Conservation (phyloP, 2,888 invertebrate genomes). For the Abscondita cerata region DNA sequence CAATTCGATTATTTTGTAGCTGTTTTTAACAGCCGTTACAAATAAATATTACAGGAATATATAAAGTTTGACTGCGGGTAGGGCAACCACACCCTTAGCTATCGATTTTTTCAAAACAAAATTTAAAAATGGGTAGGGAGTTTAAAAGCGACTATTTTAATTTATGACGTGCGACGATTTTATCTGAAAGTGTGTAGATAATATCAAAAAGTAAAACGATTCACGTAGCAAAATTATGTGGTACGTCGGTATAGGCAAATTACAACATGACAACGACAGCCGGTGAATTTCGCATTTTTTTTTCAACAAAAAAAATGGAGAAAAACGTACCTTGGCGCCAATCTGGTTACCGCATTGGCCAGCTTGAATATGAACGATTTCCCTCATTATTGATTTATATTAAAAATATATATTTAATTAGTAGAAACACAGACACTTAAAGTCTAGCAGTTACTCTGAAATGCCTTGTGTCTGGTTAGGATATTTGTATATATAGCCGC, state of each 20-base stretch:
- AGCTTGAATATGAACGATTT: conserved; percentile 89
- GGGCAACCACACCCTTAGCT: neutral
- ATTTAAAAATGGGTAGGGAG: no score
- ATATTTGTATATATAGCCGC: conserved; percentile 22
- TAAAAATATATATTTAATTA: conserved; percentile 10
- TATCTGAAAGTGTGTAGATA: no score
- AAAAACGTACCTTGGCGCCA: conserved; percentile 77
- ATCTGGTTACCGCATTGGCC: conserved; percentile 80
- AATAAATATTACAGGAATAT: no score
- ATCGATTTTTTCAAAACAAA: neutral
- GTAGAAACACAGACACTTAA: conserved; percentile 33
- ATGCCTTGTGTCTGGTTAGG: conserved; percentile 13
- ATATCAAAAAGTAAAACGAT: no score
- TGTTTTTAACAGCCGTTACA: no score
- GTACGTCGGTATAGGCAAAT: no score
- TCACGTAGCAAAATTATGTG: no score
- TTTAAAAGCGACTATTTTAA: no score
- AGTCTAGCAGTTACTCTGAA: conserved; percentile 26
- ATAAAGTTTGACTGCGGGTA: no score
- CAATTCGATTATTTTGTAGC: no score
- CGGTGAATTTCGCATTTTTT: conserved; percentile 9
- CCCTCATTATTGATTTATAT: conserved; percentile 70
- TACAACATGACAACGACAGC: conserved; percentile 9
- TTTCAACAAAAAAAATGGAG: conserved; percentile 3
- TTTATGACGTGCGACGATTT: no score